Conservation (phyloP, 37 sponge, comb jelly and placozoan species). For the Ephydatia muelleri region DNA sequence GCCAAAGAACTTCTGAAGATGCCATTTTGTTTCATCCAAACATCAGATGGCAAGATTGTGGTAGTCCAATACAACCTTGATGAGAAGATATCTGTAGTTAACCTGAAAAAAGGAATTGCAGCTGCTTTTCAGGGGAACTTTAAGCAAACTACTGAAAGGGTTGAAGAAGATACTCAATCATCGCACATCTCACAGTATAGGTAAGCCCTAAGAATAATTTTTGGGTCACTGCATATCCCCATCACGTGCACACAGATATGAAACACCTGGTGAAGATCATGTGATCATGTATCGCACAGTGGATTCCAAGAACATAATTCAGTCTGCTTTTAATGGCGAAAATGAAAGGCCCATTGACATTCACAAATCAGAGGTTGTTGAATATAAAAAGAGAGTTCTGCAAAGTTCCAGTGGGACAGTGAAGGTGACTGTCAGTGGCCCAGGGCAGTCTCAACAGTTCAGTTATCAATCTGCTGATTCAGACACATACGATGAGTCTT, state of each 20-base stretch:
- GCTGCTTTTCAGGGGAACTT: conserved; percentile 65
- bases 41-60: conserved; percentile 44
- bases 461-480: background rate
- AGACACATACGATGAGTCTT: background rate
- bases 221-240: too few relatives aligned
- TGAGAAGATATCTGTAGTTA: conserved; percentile 20
- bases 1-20: background rate
- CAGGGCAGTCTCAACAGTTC: background rate
- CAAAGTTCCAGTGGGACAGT: background rate
- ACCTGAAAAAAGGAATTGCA: conserved; percentile 57
- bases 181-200: conserved; percentile 32
- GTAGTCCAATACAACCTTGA: conserved; percentile 7
- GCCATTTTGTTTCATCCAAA: conserved; percentile 39
- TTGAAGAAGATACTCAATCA: conserved; percentile 39
- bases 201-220: background rate
- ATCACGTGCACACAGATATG: background rate
- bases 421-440: background rate
- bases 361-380: background rate
- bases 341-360: background rate
- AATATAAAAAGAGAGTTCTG: background rate
- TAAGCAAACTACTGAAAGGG: conserved; percentile 3
- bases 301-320: background rate
- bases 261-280: background rate
- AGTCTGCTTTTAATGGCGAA: background rate
- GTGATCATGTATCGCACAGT: background rate